Base-by-base conservation (phyloP, 1,140 invertebrate species). In the Parasteatoda tepidariorum region DNA sequence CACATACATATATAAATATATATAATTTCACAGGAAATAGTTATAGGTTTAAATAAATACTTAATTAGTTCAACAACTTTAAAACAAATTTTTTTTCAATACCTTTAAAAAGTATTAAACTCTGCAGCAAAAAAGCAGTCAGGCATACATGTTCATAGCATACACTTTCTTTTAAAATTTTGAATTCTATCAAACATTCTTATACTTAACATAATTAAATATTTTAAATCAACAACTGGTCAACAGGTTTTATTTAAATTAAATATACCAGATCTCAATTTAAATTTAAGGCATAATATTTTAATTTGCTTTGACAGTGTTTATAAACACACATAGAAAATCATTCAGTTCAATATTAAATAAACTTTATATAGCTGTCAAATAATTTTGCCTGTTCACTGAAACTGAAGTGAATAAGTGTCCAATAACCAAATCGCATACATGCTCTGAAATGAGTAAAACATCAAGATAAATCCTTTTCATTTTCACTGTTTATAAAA, bases 151-250 rank as follows among this genome's bases (percentile, higher is more conserved):
- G n/a, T 24, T 9, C 18, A 59, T 24, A 59, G 61, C 55, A 61
- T 61, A 54, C 71, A 54, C 26, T 48, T 15, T 61, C 24, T 62
- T 57, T 59, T 24, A 26, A 57, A 62, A 75, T 75, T 22, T 73
- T 57, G 15, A 31, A 73, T 15, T 57, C 54, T 57, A 73, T 24
- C 28, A 55, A 73, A 73, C 22, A 30, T 73, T 11, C 33, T 73
- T n/a, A 73, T 55, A 15, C 22, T 73, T 48, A 73, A 73, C 70
- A 73, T 24, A 55, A 57, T 73, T 73, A 73, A 73, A 73, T 73
- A 57, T 73, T 7, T 31, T 73, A 48, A 48, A 48, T 48, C 18
- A 48, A 48, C 18, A 48, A 48, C 38, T 48, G 2, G 9, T 48
- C 38, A 48, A 48, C 38, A 48, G 18, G 9, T 48, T 48, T n/a